Evolutionary conservation across 2,113 vertebrate species (phyloP).

Genomic region (Eulemur rufifrons): DNA sequence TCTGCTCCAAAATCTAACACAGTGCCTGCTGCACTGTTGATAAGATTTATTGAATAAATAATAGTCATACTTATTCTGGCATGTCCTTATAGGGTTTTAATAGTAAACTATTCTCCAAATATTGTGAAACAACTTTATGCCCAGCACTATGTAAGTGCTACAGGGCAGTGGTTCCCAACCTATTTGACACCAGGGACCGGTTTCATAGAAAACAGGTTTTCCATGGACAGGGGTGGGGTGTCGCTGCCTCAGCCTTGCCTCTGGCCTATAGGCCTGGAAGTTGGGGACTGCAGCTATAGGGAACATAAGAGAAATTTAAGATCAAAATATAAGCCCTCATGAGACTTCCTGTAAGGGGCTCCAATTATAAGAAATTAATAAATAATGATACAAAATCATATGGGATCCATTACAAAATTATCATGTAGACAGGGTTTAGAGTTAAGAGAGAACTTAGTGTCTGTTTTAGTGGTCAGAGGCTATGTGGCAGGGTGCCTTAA

Average conservation of each 20-base stretch:
- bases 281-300: neutral
- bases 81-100: neutral
- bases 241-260: no score
- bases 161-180: no score
- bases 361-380: neutral
- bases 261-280: no score
- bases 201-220: no score
- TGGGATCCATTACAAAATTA: neutral
- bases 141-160: neutral
- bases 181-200: no score
- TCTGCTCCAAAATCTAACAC: neutral
- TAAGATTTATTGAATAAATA: neutral
- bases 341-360: neutral
- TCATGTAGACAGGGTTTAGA: neutral
- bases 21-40: neutral
- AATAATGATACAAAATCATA: neutral
- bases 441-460: neutral
- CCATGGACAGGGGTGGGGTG: no score
- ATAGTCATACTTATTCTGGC: neutral
- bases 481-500: neutral
- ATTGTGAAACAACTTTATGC: neutral
- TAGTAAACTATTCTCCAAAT: neutral
- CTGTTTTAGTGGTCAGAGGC: neutral
- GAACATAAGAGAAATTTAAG: constrained; percentile 30
- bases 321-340: neutral